Evolutionary conservation across 2,113 vertebrate genomes (phyloP), one percentile per base, ranked within the genome.

Genomic region (Chaetodon auriga): DNA sequence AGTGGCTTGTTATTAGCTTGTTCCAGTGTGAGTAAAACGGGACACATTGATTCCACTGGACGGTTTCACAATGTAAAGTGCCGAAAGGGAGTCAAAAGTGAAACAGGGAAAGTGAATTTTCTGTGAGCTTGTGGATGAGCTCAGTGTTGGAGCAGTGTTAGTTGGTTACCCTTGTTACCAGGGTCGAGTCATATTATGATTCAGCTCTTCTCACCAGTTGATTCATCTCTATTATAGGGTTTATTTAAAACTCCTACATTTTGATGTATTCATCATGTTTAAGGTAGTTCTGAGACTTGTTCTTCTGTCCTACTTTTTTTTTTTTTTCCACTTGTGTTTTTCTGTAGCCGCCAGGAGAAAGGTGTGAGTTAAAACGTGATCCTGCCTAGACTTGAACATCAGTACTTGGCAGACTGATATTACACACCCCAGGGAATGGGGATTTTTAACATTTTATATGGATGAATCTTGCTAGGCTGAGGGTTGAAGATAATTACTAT

Each of bases 321-420:
- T 49, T 48, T 15, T 51, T 74, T 68, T 11, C 53, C 51, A 41
- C 25, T 10, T 21, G 19, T 51, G 25, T 81, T 41, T 73, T 80
- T 73, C 46, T 86, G n/a, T 75, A 41, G 77, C 91, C 77, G 12
- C 10, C 8, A 73, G 86, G 36, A 30, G 7, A 89, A 83, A 89
- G 75, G 78, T 76, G 77, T 69, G 70, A 68, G 71, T 68, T 75
- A 64, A 87, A 90, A 87, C 21, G 1, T n/a, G 81, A 57, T 82
- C 75, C 64, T 93, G 94, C 74, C 86, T 65, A 15, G 81, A 89
- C 94, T 79, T 94, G 94, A 94, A 73, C 80, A 48, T 74, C 78
- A 70, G 63, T n/a, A 64, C 36, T 82, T 89, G 58, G 75, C 75
- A 89, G 69, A 76, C 46, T 89, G 76, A 82, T 85, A 71, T 91